Evolutionary conservation across 2,113 vertebrate genomes (phyloP), one percentile per base, ranked within the genome.

Genomic region (Rostratula benghalensis): DNA sequence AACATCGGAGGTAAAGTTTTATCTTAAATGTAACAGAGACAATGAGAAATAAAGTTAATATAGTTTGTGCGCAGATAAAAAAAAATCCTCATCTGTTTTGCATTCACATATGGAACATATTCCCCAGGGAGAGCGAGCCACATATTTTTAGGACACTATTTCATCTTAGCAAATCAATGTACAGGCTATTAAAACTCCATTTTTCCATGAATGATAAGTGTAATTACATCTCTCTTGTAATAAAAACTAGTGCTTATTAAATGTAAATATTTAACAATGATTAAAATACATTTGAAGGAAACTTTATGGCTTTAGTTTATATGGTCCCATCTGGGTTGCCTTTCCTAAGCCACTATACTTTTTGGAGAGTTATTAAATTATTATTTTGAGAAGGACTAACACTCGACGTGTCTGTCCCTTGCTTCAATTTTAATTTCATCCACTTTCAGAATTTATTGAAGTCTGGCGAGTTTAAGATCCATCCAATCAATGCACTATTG

Each of bases 261-360:
- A 98, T 97, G 97, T 98, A 98, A 98, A 98, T 98, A 98, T 98
- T 98, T 98, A 97, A 97, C 97, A 98, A 97, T 97, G 95, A 98
- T 98, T 98, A 97, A 98, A 98, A 98, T 97, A 96, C 95, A 98
- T 97, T 98, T 97, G 97, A 97, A 98, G 95, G 97, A 90, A 95
- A 96, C 96, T 98, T 98, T 98, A 98, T 97, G 97, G 98, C 97
- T 97, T 93, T 97, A 96, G 98, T 98, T 98, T 98, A 98, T 98
- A 97, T 79, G 96, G 90, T 95, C 94, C 97, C 97, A 98, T 98
- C 97, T 98, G 97, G 97, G 96, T 94, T 98, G 97, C 97, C 89
- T 98, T 98, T 98, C 95, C 97, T 96, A 97, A 98, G 96, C 93
- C 74, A 37, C 95, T 93, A 68, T 79, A 63, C 89, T 90, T 98